These are phyloP conservation scores for Pangasius sanitwongsei DNA, from an alignment of 2,797 vertebrate genomes.

Conservation along the genomic window DNA sequence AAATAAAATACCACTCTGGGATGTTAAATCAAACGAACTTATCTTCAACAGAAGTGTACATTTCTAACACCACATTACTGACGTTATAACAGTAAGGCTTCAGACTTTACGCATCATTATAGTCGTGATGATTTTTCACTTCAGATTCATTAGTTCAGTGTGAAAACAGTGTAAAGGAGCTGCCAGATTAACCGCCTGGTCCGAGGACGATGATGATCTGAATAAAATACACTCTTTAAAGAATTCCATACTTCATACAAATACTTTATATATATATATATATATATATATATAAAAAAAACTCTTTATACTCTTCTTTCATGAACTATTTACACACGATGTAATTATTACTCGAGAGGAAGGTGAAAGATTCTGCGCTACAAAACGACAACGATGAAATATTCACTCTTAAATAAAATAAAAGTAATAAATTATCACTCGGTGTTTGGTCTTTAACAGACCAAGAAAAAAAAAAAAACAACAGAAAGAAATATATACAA, in stretches of 20 bases:
- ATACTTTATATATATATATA: not conserved
- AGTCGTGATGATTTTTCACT: not conserved
- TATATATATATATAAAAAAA: not conserved
- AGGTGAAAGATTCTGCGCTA: conserved; percentile 32
- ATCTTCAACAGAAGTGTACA: not conserved
- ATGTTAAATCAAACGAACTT: not conserved
- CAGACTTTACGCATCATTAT: not conserved
- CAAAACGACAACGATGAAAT: conserved; percentile 24
- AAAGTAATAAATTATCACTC: conserved; percentile 60
- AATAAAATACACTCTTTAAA: conserved; percentile 39
- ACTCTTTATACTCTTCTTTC: too few relatives aligned
- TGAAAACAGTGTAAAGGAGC: conserved; percentile 51
- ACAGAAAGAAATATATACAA: conserved; percentile 46
- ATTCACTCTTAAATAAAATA: conserved; percentile 54
- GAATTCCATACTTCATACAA: conserved; percentile 46
- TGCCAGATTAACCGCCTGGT: conserved; percentile 57
- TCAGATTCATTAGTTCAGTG: conserved; percentile 22
- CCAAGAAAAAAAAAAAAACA: conserved; percentile 8
- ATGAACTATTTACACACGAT: conserved; percentile 51
- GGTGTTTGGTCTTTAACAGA: conserved; percentile 32
- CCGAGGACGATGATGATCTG: conserved; percentile 31
- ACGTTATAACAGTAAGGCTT: conserved; percentile 16
- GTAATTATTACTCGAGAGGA: conserved; percentile 26
- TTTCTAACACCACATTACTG: not conserved
- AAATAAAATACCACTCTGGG: not conserved